Evolutionary conservation across 2,797 vertebrate genomes (phyloP), one percentile per base, ranked within the genome.

Genomic region (Malacoctenus gilli): DNA sequence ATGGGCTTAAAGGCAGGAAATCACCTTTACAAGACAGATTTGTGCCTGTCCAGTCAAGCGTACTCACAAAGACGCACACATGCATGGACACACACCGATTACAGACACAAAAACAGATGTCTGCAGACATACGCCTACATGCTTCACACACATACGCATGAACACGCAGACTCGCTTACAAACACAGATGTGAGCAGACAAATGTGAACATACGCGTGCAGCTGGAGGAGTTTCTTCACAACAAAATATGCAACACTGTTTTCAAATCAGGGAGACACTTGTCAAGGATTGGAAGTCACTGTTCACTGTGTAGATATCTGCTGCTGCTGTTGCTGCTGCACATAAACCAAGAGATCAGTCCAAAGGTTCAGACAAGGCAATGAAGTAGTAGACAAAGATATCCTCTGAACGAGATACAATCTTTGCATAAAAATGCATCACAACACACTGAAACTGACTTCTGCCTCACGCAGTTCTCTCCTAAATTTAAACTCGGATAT

Each of bases 51-150:
- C 25, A 1, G 28, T 72, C 68, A 30, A 69, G 71, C 62, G 73
- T 59, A 18, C 56, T 46, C 49, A 50, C 18, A 72, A 39, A 75
- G 37, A 73, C 20, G 53, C 54, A 59, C 37, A 77, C 46, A 60
- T 68, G 62, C 63, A 58, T 62, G 53, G 50, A 64, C 59, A 72
- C 60, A 66, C 49, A 68, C 59, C 44, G 48, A 81, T 60, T 55
- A 59, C 53, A 57, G 42, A 50, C 68, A 44, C 49, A 71, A 34
- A 78, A 79, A 28, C 81, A 80, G 71, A 79, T 82, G 77, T 80
- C 68, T 47, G 67, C 54, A 50, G 66, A 72, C 28, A 38, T 50
- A 67, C 68, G 66, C 64, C 65, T 66, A 77, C 79, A 72, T 43
- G 70, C 62, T 40, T 61, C 39, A 75, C 68, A 66, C 55, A 54